A percentile compares a stretch with the other conserved stretches of the same genome.
These are phyloP conservation scores for Neoascia interrupta DNA, from an alignment of 2,888 invertebrate species.

Conservation along the genomic window DNA sequence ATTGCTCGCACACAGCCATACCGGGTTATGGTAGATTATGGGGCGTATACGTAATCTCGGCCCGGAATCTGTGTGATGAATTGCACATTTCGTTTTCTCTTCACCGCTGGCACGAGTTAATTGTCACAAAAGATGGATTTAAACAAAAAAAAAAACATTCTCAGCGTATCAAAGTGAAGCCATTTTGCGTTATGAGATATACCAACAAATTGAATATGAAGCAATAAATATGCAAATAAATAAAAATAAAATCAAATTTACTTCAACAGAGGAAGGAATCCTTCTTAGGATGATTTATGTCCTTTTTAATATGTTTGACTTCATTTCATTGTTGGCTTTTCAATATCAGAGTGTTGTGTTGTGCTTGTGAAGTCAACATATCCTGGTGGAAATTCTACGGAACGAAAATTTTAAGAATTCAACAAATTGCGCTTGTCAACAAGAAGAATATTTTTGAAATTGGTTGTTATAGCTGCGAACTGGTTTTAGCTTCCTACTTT, in stretches of 20 bases:
- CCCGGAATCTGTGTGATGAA: slow-evolving; percentile 35
- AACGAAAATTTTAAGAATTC: too few species aligned
- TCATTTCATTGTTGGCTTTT: neutral
- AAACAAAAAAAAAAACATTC: neutral
- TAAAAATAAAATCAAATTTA: neutral
- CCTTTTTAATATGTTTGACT: slow-evolving; percentile 7
- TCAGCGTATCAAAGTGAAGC: neutral
- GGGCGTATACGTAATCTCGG: slow-evolving; percentile 28
- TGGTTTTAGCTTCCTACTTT: too few species aligned
- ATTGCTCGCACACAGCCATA: slow-evolving; percentile 8
- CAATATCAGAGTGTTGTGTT: too few species aligned
- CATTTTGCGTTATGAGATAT: slow-evolving; percentile 8
- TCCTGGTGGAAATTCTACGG: too few species aligned
- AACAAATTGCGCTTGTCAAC: too few species aligned
- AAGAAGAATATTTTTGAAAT: too few species aligned
- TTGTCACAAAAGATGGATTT: slow-evolving; percentile 43
- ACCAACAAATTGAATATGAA: neutral
- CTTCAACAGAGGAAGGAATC: neutral
- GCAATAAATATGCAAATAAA: slow-evolving; percentile 21
- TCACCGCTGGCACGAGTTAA: slow-evolving; percentile 13
- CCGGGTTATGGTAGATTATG: slow-evolving; percentile 34
- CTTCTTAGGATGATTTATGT: slow-evolving; percentile 12
- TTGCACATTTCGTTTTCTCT: slow-evolving; percentile 20
- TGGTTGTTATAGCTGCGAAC: too few species aligned
- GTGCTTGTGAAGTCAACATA: too few species aligned